phyloP scores from a whole-genome alignment of 2,113 vertebrate genomes.

The Hepsetus odoe region DNA sequence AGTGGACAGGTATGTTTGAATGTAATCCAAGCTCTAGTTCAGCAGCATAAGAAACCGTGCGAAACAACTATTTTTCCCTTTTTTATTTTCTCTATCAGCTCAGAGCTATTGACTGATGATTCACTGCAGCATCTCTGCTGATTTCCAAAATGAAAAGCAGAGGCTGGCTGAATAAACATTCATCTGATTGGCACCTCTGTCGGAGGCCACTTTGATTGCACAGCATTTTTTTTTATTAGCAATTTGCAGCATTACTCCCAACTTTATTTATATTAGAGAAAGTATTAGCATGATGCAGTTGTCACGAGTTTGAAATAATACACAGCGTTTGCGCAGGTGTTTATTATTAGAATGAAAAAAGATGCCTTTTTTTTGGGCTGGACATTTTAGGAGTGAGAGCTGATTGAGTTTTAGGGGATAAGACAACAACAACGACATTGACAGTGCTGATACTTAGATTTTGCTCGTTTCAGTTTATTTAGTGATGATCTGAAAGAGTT shows the following conservation, averaged over 20 bases:
- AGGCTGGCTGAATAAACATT: conserved; percentile 68
- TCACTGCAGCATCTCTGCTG: conserved; percentile 66
- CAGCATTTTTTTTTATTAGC: conserved; percentile 71
- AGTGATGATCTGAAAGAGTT: no score
- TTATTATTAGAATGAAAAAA: neutral
- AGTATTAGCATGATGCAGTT: conserved; percentile 2
- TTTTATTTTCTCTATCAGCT: conserved; percentile 59
- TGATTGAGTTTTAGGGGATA: neutral
- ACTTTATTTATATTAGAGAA: conserved; percentile 38
- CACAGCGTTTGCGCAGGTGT: neutral
- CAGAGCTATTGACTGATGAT: conserved; percentile 76
- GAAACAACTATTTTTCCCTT: conserved; percentile 70
- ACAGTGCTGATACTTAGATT: neutral
- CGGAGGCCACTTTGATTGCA: conserved; percentile 76
- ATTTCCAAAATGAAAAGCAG: conserved; percentile 74
- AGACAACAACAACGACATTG: neutral
- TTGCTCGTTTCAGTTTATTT: no score
- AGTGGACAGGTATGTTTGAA: conserved; percentile 44
- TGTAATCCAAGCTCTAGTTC: conserved; percentile 37
- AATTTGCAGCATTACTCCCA: conserved; percentile 39
- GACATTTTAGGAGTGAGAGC: neutral
- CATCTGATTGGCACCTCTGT: conserved; percentile 80
- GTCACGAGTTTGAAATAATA: neutral
- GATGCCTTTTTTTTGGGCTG: neutral
- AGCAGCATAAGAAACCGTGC: conserved; percentile 66